Base-by-base conservation (phyloP, 2,888 invertebrate genomes). In the Craniophora ligustri region DNA sequence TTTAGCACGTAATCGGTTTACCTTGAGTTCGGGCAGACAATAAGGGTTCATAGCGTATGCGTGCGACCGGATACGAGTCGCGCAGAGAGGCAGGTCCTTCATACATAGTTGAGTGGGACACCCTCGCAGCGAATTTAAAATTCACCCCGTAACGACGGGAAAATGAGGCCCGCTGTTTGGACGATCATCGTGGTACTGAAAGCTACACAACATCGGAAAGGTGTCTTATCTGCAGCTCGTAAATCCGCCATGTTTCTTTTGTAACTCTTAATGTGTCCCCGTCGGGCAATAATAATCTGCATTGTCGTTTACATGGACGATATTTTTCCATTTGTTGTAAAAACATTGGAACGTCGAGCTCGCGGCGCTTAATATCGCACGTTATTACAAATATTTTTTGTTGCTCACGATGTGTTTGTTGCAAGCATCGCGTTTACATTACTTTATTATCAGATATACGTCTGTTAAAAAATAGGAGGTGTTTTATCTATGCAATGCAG, bases 1-100 rank as follows among this genome's bases (percentile, higher is more conserved):
- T 89, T 90, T 87, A 87, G 86, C 86, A 79, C 81, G 84, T 89
- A 89, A 89, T 90, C 86, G 86, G 86, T 89, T 89, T 87, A 91
- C 84, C 84, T 85, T 79, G 82, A 86, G 84, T 84, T 82, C 74
- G 78, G 80, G 73, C 82, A 83, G 82, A 89, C 87, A 88, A 87
- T 85, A 80, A 82, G 76, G 76, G 82, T 78, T 82, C 84, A 82
- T 85, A 86, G 76, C 74, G 77, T 84, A 88, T 86, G 88, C 85
- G 86, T 85, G 80, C 82, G 79, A 80, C 84, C 85, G 87, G 86
- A 89, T 86, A 78, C 79, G 85, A 81, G 74, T 81, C 82, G 79
- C 77, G 74, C 72, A 67, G 71, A 82, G 73, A 82, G 84, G 78
- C 82, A 75, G 80, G 82, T 85, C 85, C 87, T 88, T 91, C 88